Evolutionary conservation across 2,113 vertebrate species (phyloP).

Genomic region (Apteryx owenii): DNA sequence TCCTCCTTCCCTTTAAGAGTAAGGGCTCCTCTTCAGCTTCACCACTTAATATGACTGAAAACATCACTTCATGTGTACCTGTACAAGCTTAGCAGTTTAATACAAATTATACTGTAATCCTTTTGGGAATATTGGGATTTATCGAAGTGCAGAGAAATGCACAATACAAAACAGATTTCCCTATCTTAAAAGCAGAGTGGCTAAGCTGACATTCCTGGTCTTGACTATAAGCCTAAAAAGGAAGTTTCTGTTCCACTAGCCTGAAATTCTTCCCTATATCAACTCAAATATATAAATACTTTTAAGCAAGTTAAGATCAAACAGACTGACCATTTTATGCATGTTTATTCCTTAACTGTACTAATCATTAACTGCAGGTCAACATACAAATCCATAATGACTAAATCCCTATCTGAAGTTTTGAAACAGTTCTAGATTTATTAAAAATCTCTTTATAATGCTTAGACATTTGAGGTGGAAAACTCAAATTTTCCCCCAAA

Average conservation of each 20-base stretch:
- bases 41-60: constrained; percentile 25
- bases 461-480: background rate
- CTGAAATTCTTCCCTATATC: background rate
- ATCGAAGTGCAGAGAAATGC: constrained; percentile 21
- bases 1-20: background rate
- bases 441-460: background rate
- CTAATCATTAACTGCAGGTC: background rate
- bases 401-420: background rate
- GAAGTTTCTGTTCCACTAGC: background rate
- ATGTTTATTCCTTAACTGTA: constrained; percentile 10
- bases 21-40: background rate
- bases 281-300: background rate
- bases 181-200: background rate
- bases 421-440: background rate
- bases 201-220: background rate
- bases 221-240: background rate
- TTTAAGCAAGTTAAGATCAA: constrained; percentile 26
- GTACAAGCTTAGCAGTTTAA: background rate
- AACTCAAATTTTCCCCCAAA: constrained; percentile 65
- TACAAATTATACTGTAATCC: background rate
- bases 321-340: background rate
- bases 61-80: background rate
- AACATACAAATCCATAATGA: background rate
- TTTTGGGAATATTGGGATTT: background rate
- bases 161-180: background rate